phyloP scores from a whole-genome alignment of 2,888 invertebrate genomes.

The Ctena decussata region DNA sequence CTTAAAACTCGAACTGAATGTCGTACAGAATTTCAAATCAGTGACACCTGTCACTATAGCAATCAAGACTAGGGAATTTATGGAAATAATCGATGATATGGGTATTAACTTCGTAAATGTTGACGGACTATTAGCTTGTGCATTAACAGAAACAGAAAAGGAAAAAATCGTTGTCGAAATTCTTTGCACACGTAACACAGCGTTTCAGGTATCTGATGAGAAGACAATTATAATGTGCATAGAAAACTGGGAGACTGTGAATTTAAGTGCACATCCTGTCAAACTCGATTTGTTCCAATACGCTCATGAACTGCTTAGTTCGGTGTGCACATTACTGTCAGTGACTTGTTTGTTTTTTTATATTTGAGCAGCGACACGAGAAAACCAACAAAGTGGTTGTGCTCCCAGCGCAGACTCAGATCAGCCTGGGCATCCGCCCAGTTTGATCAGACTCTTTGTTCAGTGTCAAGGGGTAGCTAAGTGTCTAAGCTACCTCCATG shows the following conservation, averaged over 20 bases:
- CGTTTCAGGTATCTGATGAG: background rate
- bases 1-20: background rate
- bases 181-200: background rate
- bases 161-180: background rate
- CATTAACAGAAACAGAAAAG: background rate
- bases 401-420: too few relatives aligned
- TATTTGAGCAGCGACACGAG: too few relatives aligned
- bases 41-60: too few relatives aligned
- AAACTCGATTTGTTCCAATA: background rate
- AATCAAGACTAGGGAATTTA: background rate
- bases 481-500: too few relatives aligned
- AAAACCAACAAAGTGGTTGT: too few relatives aligned
- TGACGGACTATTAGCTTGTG: background rate
- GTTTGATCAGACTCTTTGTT: too few relatives aligned
- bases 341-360: constrained; percentile 55
- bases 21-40: background rate
- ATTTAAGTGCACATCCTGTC: background rate
- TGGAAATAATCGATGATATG: background rate
- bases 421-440: too few relatives aligned
- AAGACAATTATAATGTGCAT: background rate
- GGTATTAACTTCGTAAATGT: background rate
- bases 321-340: constrained; percentile 56
- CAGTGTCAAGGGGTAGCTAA: too few relatives aligned
- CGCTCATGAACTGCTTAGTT: constrained; percentile 15
- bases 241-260: background rate